Evolutionary conservation across 2,113 vertebrate species (phyloP), one percentile per base, ranked within the genome.

Genomic region (Phocoena phocoena): DNA sequence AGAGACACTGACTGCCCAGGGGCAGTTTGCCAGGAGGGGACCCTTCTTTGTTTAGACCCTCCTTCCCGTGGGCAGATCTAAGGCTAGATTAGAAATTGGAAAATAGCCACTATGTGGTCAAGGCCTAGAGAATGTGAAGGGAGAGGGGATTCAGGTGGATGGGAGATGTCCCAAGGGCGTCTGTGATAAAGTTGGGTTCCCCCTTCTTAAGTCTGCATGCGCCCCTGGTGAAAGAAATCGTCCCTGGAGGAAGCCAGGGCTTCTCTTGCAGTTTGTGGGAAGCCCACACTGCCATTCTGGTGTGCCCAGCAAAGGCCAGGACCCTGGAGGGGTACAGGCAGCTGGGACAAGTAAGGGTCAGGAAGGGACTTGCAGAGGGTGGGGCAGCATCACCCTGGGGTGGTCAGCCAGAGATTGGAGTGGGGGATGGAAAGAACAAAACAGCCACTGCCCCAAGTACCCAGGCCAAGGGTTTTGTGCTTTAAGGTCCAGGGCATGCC

Each of bases 401-500:
- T 81, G 41, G 17, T 73, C 44, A 73, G 36, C 60, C 17, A 17
- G 31, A 31, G 44, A 11, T 38, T 13, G 79, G 68, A 20, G 9
- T 9, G 13, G 21, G 33, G 28, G 9, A 12, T 18, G 17, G 44
- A 55, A 67, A 47, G 31, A 76, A 84, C 20, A 73, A 70, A 95
- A 44, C 58, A 47, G 21, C n/a, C 33, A 41, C 28, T 36, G 15
- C 63, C 50, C 21, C 1, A 90, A 82, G 84, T 53, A 53, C 85
- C 44, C 47, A 89, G 38, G 77, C 63, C 85, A 86, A 10, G 7
- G 67, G 80, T 38, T 79, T 63, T 71, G 50, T 5, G 7, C 73
- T n/a, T 93, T 97, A 23, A 88, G 88, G 50, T 94, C 91, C 96
- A 96, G 81, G 84, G 58, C n/a, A 65, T 79, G 79, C 28, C 6